Percentiles rank a stretch among this genome's conserved stretches.
These are phyloP conservation scores for Sphyrna mokarran DNA, from an alignment of 2,113 vertebrate genomes.

Conservation along the genomic window DNA sequence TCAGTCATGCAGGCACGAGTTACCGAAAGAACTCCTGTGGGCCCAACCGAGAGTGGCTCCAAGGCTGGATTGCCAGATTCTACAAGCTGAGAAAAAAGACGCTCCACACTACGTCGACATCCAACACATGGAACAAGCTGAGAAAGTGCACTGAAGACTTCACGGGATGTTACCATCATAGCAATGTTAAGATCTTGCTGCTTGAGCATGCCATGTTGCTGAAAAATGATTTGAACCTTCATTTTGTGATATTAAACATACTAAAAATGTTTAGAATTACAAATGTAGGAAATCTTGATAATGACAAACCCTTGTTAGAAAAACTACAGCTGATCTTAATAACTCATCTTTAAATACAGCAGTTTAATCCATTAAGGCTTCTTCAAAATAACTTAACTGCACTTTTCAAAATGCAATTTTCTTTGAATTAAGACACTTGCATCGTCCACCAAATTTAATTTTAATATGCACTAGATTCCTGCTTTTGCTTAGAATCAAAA, in stretches of 20 bases:
- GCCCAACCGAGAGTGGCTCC: conserved; percentile 83
- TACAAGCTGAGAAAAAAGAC: conserved; percentile 86
- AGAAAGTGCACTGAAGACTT: conserved; percentile 78
- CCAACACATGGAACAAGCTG: conserved; percentile 92
- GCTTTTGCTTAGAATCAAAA: background rate
- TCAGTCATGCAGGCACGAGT: conserved; percentile 81
- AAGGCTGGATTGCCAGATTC: conserved; percentile 87
- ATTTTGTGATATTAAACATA: background rate
- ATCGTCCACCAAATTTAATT: background rate
- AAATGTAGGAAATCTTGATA: background rate
- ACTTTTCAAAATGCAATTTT: background rate
- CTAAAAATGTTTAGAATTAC: background rate
- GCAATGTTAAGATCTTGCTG: conserved; percentile 80
- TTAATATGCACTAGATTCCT: background rate
- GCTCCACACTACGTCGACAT: conserved; percentile 90
- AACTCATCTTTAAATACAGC: background rate
- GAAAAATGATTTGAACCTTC: background rate
- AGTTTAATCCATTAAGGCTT: background rate
- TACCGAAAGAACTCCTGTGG: conserved; percentile 80
- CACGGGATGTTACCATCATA: conserved; percentile 85
- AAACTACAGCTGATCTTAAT: background rate
- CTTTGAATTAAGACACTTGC: background rate
- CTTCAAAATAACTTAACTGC: background rate
- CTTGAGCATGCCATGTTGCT: conserved; percentile 86
- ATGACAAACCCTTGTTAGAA: background rate